Base-by-base conservation (phyloP, 2,888 invertebrate genomes). In the Germaria angustata region DNA sequence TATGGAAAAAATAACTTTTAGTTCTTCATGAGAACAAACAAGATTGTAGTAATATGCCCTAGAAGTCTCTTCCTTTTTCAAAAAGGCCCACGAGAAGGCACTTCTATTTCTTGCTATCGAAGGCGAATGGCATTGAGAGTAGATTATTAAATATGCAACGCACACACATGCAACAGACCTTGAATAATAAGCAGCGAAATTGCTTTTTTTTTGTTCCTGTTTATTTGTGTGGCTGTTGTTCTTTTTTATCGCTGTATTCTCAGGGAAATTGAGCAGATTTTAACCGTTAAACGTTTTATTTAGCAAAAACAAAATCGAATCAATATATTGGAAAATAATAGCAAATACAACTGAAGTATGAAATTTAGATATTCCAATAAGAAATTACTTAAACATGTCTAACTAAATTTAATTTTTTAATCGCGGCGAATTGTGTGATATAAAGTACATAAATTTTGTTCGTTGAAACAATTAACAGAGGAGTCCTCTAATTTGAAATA, bases 101-200 rank as follows among this genome's bases (percentile, higher is more conserved):
- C 11, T 7, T 9, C 0, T 15, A 1, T 0, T 3, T 15, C 2
- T 7, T 2, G 0, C 0, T 4, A 9, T 2, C 15, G 6, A 6
- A 2, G 8, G 28, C 3, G 9, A 32, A 15, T 57, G 53, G 28
- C 32, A 55, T 65, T 28, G 15, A 15, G 41, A 63, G 24, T n/a
- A 77, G 49, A 66, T 55, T 53, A 82, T 82, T 82, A 53, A 71
- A 17, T 79, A 82, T 82, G 75, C 82, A 82, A 53, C 73, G 17
- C 76, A 63, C 78, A 78, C 66, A 49, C 75, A 71, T 75, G 81
- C 73, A 78, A 68, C 73, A 78, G 55, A 41, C 53, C 20, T 66
- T 13, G 72, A 72, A 80, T 80, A 80, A 66, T 59, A 80, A 80
- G 53, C 61, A 61, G 34, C 6, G 1, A 34, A 69, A 65, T 57